Percentiles rank a stretch among this genome's conserved stretches.
These are phyloP conservation scores for Caerostris extrusa DNA, from an alignment of 1,140 invertebrate genomes.

Conservation along the genomic window DNA sequence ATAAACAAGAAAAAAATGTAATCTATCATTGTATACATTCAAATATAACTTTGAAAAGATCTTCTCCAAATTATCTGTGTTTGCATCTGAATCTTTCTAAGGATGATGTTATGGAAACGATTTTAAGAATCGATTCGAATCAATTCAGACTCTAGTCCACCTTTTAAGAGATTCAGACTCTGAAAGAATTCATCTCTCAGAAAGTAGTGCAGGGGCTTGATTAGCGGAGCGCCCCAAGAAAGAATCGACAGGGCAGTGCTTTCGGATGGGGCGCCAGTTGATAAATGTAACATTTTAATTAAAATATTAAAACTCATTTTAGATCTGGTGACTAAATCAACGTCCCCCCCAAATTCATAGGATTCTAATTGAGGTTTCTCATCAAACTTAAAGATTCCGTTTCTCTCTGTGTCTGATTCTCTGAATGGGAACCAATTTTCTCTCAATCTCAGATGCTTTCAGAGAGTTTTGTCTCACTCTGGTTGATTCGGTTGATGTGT, in stretches of 20 bases:
- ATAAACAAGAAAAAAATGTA: too few relatives aligned
- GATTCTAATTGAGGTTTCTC: background rate
- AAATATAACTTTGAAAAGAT: background rate
- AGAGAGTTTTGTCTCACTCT: background rate
- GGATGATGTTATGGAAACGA: background rate
- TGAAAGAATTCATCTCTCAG: background rate
- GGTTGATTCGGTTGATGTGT: too few relatives aligned
- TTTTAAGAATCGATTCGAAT: background rate
- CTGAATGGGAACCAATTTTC: background rate
- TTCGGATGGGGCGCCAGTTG: background rate
- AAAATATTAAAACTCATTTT: conserved; percentile 11
- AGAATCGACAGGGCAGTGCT: background rate
- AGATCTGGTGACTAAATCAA: background rate
- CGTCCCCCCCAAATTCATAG: background rate
- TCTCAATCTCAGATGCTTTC: too few relatives aligned
- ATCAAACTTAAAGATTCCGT: conserved; percentile 11
- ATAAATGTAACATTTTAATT: conserved; percentile 1
- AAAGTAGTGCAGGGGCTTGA: background rate
- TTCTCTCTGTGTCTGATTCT: background rate
- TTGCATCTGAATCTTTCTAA: background rate
- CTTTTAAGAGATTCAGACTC: background rate
- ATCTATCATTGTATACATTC: background rate
- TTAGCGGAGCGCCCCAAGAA: background rate
- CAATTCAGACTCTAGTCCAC: background rate
- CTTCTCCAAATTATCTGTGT: background rate